A percentile compares a stretch with the other conserved stretches of the same genome.
These are phyloP conservation scores for Thaleichthys pacificus DNA, from an alignment of 2,797 vertebrate species.

Conservation along the genomic window DNA sequence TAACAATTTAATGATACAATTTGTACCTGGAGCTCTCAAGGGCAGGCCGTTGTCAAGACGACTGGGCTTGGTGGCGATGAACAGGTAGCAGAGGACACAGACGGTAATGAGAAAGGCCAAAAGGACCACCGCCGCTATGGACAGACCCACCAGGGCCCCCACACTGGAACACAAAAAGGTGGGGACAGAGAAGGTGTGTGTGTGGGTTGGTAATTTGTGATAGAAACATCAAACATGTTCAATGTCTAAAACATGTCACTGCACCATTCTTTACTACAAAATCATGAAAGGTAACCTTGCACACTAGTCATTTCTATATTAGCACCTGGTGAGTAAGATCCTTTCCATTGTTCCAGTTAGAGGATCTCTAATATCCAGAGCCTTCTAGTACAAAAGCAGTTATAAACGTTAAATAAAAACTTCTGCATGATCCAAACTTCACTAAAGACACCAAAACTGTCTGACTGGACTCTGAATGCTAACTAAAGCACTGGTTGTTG, in stretches of 20 bases:
- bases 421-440: too few species aligned
- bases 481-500: too few species aligned
- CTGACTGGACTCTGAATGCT: too few species aligned
- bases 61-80: constrained; percentile 89
- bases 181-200: too few species aligned
- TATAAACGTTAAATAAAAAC: too few species aligned
- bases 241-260: too few species aligned
- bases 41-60: constrained; percentile 85
- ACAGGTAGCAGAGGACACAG: constrained; percentile 92
- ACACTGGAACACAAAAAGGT: constrained; percentile 68
- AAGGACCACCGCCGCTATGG: constrained; percentile 87
- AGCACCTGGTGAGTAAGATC: not conserved
- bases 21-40: constrained; percentile 79
- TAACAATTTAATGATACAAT: not conserved
- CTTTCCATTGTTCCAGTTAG: not conserved
- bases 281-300: too few species aligned
- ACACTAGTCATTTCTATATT: too few species aligned
- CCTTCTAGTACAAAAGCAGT: too few species aligned
- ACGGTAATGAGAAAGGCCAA: constrained; percentile 89
- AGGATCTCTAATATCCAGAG: not conserved
- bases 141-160: constrained; percentile 88
- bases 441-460: too few species aligned
- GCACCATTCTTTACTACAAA: too few species aligned
- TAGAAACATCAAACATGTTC: too few species aligned
- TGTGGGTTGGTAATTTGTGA: not conserved